Evolutionary conservation across 2,888 invertebrate species (phyloP).

Genomic region (Andrena hattorfiana): DNA sequence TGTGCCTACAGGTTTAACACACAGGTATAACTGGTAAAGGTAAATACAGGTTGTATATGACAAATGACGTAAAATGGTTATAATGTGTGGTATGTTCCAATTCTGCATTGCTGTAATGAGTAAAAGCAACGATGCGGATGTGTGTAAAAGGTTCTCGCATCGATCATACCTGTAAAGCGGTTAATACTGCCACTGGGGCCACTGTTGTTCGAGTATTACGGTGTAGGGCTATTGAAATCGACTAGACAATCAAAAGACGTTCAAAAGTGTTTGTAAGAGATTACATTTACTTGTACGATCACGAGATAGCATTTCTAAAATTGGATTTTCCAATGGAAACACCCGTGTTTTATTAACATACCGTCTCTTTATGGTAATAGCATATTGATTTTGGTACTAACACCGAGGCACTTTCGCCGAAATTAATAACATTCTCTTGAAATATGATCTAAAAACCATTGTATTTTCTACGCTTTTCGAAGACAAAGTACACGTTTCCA

Average conservation of each 20-base stretch:
- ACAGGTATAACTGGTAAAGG: conserved; percentile 84
- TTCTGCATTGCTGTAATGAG: conserved; percentile 60
- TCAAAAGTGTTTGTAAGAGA: conserved; percentile 60
- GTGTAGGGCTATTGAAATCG: conserved; percentile 63
- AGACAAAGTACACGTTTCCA: background rate
- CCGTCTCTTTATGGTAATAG: conserved; percentile 22
- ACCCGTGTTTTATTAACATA: conserved; percentile 23
- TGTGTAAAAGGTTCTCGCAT: conserved; percentile 56
- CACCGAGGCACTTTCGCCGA: background rate
- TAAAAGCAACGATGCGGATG: conserved; percentile 53
- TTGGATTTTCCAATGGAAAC: conserved; percentile 25
- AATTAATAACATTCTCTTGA: conserved; percentile 27
- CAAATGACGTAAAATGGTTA: conserved; percentile 81
- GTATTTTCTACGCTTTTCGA: conserved; percentile 8
- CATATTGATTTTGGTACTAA: conserved; percentile 31
- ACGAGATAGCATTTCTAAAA: conserved; percentile 18
- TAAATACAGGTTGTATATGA: conserved; percentile 84
- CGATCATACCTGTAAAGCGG: conserved; percentile 59
- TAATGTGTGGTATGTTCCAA: conserved; percentile 71
- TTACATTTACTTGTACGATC: conserved; percentile 34
- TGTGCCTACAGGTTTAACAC: conserved; percentile 85
- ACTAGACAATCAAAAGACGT: conserved; percentile 67
- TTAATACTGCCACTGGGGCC: conserved; percentile 72
- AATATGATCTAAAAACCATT: background rate
- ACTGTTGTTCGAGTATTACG: conserved; percentile 67